Percentiles rank a stretch among this genome's conserved stretches.
Conservation (phyloP, 2,888 invertebrate species). For the Lissonota sp. region DNA sequence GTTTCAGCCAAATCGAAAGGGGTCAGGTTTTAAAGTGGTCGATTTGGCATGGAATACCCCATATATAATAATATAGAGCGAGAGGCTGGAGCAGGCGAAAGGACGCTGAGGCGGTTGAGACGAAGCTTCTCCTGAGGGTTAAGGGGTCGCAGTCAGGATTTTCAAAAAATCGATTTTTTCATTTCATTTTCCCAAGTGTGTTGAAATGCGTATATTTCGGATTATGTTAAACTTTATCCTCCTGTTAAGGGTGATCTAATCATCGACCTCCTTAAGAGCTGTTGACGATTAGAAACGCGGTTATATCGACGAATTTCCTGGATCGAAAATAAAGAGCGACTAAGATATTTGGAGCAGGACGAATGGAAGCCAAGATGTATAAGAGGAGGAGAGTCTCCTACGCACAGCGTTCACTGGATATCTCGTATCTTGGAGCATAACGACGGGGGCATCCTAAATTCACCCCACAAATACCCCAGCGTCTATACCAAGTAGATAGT, state of each 20-base stretch:
- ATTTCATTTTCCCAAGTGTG: too few relatives aligned
- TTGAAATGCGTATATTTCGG: too few relatives aligned
- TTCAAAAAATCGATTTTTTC: too few relatives aligned
- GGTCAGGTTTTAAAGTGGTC: too few relatives aligned
- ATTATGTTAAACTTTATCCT: too few relatives aligned
- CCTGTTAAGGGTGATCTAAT: too few relatives aligned
- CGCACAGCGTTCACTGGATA: constrained; percentile 23
- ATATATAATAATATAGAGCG: constrained; percentile 58
- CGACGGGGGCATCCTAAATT: not conserved
- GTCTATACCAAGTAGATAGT: constrained; percentile 5
- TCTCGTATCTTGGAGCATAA: not conserved
- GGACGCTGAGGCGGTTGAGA: constrained; percentile 65
- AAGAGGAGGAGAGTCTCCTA: not conserved
- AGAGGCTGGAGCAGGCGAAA: too few relatives aligned
- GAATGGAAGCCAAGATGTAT: not conserved
- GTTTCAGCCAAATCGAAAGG: too few relatives aligned
- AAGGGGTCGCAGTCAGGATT: too few relatives aligned
- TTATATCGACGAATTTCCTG: constrained; percentile 46
- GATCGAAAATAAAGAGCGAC: not conserved
- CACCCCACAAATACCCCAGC: constrained; percentile 7
- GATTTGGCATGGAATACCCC: too few relatives aligned
- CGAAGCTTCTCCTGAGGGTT: too few relatives aligned
- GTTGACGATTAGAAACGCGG: constrained; percentile 51
- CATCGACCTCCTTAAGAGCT: too few relatives aligned
- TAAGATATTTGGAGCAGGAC: not conserved